These are phyloP conservation scores for Polypedilum pembai DNA, from an alignment of 1,140 invertebrate species.

Conservation along the genomic window DNA sequence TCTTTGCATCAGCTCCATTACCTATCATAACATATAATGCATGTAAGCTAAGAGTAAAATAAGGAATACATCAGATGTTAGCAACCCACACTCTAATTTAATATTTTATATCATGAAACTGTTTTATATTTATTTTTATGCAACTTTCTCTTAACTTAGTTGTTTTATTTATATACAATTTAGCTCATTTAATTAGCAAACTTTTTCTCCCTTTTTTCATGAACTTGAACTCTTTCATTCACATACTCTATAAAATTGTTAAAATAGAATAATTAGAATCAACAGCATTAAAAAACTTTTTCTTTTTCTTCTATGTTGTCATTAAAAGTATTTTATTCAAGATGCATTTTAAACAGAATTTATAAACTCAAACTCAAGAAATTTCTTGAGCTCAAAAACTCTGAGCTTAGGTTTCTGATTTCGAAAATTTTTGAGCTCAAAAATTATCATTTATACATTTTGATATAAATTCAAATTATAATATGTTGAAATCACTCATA, in stretches of 20 bases:
- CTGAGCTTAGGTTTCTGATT: too few relatives aligned
- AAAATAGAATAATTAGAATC: too few relatives aligned
- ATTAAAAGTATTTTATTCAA: too few relatives aligned
- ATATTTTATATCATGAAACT: slow-evolving; percentile 13
- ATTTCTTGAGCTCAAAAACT: too few relatives aligned
- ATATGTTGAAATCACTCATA: too few relatives aligned
- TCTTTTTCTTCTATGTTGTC: too few relatives aligned
- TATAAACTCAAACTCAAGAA: too few relatives aligned
- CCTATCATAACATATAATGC: background rate
- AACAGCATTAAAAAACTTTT: too few relatives aligned
- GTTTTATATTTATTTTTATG: background rate
- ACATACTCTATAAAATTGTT: background rate
- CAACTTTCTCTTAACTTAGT: background rate
- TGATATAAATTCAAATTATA: too few relatives aligned
- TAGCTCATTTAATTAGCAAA: background rate
- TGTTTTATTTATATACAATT: background rate
- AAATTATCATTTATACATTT: too few relatives aligned
- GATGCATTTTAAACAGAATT: too few relatives aligned
- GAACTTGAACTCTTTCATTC: background rate
- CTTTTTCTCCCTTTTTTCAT: background rate
- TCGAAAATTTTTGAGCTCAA: too few relatives aligned
- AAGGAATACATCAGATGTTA: slow-evolving; percentile 13
- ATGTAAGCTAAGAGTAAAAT: background rate
- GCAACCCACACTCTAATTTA: background rate
- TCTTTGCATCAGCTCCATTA: background rate